phyloP scores from a whole-genome alignment of 2,888 invertebrate genomes.

The Linnaemya tessellans region DNA sequence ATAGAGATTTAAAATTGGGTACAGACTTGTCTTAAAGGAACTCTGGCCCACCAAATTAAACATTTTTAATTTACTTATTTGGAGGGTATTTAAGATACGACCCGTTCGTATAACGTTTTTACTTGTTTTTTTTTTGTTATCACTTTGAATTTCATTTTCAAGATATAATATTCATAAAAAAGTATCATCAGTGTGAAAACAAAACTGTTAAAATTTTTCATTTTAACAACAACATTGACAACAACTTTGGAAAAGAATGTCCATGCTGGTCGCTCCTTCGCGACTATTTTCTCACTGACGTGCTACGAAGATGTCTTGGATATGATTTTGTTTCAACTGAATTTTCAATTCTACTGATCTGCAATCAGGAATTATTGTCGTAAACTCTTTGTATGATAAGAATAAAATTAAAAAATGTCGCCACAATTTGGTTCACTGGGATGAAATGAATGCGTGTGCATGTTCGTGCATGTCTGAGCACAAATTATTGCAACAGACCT shows the following conservation, averaged over 20 bases:
- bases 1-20: no score
- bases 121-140: slow-evolving; percentile 22
- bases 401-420: neutral
- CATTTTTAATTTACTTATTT: no score
- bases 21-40: no score
- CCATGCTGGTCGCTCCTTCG: neutral
- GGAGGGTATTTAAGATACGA: no score
- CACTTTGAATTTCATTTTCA: slow-evolving; percentile 49
- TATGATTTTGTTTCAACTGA: no score
- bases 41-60: no score
- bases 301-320: no score
- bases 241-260: neutral
- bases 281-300: neutral
- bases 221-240: slow-evolving; percentile 9
- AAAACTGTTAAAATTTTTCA: slow-evolving; percentile 32
- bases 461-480: neutral
- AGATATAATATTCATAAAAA: slow-evolving; percentile 18
- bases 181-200: slow-evolving; percentile 37
- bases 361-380: neutral
- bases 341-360: neutral
- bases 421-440: neutral
- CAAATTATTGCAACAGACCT: slow-evolving; percentile 43
- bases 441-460: neutral
- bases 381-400: neutral
- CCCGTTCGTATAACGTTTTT: no score